Evolutionary conservation across 2,888 invertebrate genomes (phyloP).

Genomic region (Leucoptera coffeella): DNA sequence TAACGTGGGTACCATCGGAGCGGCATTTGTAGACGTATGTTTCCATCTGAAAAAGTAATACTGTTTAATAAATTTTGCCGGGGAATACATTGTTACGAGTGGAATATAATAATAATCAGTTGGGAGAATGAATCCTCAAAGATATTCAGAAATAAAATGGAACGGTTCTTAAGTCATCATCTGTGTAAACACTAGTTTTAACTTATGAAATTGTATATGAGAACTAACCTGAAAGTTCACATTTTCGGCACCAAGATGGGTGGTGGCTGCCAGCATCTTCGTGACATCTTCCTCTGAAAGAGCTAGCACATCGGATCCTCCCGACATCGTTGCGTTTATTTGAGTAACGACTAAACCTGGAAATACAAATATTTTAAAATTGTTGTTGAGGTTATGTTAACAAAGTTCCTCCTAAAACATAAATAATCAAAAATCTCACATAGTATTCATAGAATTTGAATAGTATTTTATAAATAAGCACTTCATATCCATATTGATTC

Average conservation of each 20-base stretch:
- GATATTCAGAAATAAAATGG: conserved; percentile 20
- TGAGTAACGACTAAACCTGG: conserved; percentile 65
- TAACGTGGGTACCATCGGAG: conserved; percentile 89
- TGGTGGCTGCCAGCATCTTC: conserved; percentile 93
- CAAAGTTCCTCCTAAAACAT: too few relatives aligned
- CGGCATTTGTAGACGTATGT: conserved; percentile 96
- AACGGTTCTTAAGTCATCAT: conserved; percentile 48
- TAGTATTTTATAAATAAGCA: background rate
- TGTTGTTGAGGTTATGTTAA: too few relatives aligned
- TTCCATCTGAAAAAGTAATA: conserved; percentile 84
- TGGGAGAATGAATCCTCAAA: conserved; percentile 43
- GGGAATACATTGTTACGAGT: too few relatives aligned
- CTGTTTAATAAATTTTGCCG: too few relatives aligned
- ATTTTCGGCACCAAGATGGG: conserved; percentile 92
- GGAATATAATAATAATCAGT: conserved; percentile 31
- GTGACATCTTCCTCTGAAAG: conserved; percentile 98
- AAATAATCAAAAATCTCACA: too few relatives aligned
- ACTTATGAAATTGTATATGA: conserved; percentile 1
- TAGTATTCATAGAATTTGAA: too few relatives aligned
- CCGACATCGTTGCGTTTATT: conserved; percentile 92
- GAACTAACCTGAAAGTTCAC: conserved; percentile 76
- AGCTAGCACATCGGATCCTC: conserved; percentile 83
- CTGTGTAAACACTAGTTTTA: background rate
- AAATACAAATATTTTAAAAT: conserved; percentile 17
- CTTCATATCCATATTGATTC: background rate